phyloP scores from a whole-genome alignment of 2,888 invertebrate species.

The Lutraria lutraria region DNA sequence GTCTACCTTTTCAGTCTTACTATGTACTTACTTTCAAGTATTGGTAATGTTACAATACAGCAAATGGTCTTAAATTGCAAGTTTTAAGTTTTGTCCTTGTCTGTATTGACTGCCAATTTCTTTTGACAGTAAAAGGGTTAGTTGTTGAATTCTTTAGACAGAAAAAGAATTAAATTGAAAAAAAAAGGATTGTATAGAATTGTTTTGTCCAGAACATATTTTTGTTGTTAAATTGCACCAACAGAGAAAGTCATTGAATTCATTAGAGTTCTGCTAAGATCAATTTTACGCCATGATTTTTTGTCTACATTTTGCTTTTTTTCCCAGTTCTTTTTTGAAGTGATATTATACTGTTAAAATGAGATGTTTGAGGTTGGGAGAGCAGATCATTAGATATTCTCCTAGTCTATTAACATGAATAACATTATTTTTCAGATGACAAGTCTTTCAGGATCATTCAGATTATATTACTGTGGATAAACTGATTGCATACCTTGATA shows the following conservation, averaged over 20 bases:
- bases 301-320: neutral
- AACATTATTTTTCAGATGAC: neutral
- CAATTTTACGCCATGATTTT: neutral
- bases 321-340: neutral
- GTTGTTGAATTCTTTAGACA: neutral
- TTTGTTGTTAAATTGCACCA: too few species aligned
- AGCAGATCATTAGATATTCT: neutral
- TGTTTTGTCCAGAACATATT: too few species aligned
- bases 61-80: constrained; percentile 3
- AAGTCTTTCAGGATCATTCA: neutral
- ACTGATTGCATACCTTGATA: neutral
- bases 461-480: neutral
- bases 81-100: neutral
- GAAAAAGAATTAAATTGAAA: too few species aligned
- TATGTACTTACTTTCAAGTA: neutral
- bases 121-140: neutral
- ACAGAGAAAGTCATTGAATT: neutral
- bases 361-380: neutral
- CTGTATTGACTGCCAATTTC: neutral
- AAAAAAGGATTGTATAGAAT: too few species aligned
- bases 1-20: neutral
- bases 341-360: neutral
- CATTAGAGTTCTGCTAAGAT: neutral
- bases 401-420: neutral
- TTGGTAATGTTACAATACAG: neutral